Evolutionary conservation across 2,113 vertebrate species (phyloP).

Genomic region (Nettapus auritus): DNA sequence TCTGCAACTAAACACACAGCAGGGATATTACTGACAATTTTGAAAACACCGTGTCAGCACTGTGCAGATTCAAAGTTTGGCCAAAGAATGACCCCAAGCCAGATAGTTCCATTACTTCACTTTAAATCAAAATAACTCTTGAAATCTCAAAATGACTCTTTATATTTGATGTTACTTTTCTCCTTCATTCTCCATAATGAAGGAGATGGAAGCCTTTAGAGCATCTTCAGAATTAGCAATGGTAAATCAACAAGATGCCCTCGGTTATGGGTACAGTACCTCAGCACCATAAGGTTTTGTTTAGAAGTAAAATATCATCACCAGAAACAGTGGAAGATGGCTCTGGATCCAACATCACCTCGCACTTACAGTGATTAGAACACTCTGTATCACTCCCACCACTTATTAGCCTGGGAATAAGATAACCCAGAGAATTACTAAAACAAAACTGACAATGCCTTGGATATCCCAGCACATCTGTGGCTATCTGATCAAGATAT

Average conservation of each 20-base stretch:
- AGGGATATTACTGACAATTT: not conserved
- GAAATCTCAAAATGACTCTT: not conserved
- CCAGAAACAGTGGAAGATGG: not conserved
- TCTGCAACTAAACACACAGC: not conserved
- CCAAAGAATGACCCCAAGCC: not conserved
- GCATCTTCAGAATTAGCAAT: not conserved
- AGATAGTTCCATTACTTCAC: not conserved
- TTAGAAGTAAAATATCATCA: not conserved
- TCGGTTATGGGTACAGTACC: not conserved
- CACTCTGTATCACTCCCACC: not conserved
- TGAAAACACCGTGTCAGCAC: not conserved
- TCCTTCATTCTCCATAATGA: not conserved
- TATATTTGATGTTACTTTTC: not conserved
- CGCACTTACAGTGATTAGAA: not conserved
- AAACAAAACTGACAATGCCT: not conserved
- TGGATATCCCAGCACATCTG: not conserved
- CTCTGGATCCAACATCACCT: not conserved
- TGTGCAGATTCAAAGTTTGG: not conserved
- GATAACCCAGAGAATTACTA: not conserved
- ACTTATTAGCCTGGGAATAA: not conserved
- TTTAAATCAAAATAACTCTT: not conserved
- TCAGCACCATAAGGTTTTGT: not conserved
- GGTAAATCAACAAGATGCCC: not conserved
- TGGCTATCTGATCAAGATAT: not conserved
- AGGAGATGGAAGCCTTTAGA: not conserved